Conservation (phyloP, 1,140 invertebrate species). For the Aphelinus certus region DNA sequence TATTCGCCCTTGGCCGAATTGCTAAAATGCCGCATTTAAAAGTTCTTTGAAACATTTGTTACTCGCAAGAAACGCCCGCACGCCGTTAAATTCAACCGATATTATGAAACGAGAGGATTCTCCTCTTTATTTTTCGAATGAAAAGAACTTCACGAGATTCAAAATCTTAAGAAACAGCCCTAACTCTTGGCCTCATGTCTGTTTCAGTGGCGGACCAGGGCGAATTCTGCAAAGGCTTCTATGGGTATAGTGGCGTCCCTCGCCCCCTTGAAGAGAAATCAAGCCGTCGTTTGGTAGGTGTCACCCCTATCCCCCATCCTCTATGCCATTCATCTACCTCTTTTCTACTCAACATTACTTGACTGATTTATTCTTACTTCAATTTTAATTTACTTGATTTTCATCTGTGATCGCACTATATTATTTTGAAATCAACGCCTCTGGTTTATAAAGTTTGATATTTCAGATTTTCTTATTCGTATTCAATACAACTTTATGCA, state of each 20-base stretch:
- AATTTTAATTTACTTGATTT: too few species aligned
- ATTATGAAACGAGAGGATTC: constrained; percentile 15
- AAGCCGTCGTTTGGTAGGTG: constrained; percentile 75
- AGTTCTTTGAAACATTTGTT: background rate
- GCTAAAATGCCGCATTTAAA: constrained; percentile 13
- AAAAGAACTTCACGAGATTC: constrained; percentile 15
- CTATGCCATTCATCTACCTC: constrained; percentile 41
- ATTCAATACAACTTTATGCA: too few species aligned
- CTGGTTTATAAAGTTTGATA: too few species aligned
- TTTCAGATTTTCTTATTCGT: too few species aligned
- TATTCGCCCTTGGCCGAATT: constrained; percentile 62
- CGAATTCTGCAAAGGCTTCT: constrained; percentile 86
- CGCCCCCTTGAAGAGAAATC: constrained; percentile 72
- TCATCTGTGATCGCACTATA: too few species aligned
- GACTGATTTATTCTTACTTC: background rate
- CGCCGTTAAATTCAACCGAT: constrained; percentile 34
- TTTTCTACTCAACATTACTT: constrained; percentile 9
- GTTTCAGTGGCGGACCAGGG: constrained; percentile 83
- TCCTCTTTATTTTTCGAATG: constrained; percentile 14
- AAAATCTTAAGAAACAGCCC: constrained; percentile 45
- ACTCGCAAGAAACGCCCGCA: constrained; percentile 17
- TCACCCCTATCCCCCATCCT: constrained; percentile 52
- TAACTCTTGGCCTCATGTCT: constrained; percentile 73
- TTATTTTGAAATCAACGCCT: too few species aligned
- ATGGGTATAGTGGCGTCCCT: constrained; percentile 69